Evolutionary conservation across 2,888 invertebrate species (phyloP), one percentile per base, ranked within the genome.

Genomic region (Lepidochitona cinerea): DNA sequence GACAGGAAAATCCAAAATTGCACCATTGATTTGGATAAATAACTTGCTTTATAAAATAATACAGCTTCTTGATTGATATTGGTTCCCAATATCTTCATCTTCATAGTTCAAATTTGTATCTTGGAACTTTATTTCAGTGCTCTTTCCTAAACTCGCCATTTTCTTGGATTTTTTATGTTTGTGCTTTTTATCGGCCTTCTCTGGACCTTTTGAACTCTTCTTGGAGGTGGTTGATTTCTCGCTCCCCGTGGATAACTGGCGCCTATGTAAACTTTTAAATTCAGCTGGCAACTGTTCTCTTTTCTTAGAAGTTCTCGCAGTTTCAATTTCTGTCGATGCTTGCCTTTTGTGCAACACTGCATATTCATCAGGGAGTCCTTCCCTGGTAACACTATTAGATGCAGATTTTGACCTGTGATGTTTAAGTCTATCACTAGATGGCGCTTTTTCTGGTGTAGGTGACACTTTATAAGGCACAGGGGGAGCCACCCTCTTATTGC

Each of bases 391-490:
- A 18, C 41, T 41, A 18, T 12, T 41, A 9, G 18, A 9, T 12
- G 9, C 18, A 18, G 3, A n/a, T 26, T 29, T 7, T 5, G 12
- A 29, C 1, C 23, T 14, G 23, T 18, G 3, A 7, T 4, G 18
- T 18, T n/a, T 14, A 12, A 72, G 74, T 14, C 84, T 84, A 23
- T 72, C 76, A 18, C 75, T 73, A 9, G 79, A 32, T 12, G 76
- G 54, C 35, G 67, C 29, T 69, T 80, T 75, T 64, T 84, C 84
- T n/a, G n/a, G n/a, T n/a, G n/a, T n/a, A n/a, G n/a, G n/a, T n/a
- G n/a, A n/a, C n/a, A 12, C 72, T n/a, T n/a, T n/a, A n/a, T n/a
- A n/a, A n/a, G n/a, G n/a, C n/a, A n/a, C 74, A n/a, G 70, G 7
- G 23, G 23, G 26, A n/a, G 7, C 6, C n/a, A 36, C 37, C 23